These are phyloP conservation scores for Schlechtendalia chinensis DNA, from an alignment of 1,140 invertebrate genomes.

Conservation along the genomic window DNA sequence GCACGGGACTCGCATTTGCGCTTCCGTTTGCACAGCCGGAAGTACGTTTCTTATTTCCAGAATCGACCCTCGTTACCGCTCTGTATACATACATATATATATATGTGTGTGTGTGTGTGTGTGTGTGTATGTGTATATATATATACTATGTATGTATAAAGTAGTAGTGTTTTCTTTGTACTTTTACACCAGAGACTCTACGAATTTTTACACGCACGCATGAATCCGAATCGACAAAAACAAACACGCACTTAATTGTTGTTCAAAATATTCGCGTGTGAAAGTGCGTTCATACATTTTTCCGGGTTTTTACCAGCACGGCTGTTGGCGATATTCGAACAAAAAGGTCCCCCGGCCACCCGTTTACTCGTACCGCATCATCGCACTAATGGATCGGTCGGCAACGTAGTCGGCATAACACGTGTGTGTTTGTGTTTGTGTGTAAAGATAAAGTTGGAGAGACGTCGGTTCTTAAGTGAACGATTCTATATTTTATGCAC, in stretches of 20 bases:
- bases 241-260: background rate
- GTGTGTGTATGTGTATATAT: no score
- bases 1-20: background rate
- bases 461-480: background rate
- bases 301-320: background rate
- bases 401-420: background rate
- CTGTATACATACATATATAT: no score
- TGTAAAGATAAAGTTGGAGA: background rate
- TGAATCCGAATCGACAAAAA: constrained; percentile 8
- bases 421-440: background rate
- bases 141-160: no score
- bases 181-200: background rate
- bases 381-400: constrained; percentile 19
- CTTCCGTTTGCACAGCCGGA: constrained; percentile 25
- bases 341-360: background rate
- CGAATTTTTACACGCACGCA: background rate
- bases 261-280: background rate
- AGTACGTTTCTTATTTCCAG: constrained; percentile 1
- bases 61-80: background rate
- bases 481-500: no score
- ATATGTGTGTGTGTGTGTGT: no score
- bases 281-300: constrained; percentile 15
- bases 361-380: no score
- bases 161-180: no score
- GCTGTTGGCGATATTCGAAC: background rate